Evolutionary conservation across 2,113 vertebrate species (phyloP), one percentile per base, ranked within the genome.

Genomic region (Nycticebus coucang): DNA sequence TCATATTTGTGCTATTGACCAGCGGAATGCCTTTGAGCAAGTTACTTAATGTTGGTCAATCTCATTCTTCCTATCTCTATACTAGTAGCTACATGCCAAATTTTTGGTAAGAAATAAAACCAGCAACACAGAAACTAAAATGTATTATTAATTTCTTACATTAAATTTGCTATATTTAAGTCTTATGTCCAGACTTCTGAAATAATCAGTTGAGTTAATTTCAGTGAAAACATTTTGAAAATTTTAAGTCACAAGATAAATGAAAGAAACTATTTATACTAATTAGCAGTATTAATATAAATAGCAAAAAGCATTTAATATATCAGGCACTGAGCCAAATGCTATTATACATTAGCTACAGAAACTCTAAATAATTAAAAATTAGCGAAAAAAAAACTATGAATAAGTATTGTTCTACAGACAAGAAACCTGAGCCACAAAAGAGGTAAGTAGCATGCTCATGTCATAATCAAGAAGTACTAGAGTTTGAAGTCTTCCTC

Each of bases 161-260:
- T 84, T 35, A 80, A 64, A 80, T 87, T 55, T 81, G 12, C 30
- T 64, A 87, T 72, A 35, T 74, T 92, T 85, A 82, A 71, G 17
- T 92, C 7, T 86, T 66, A 50, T 19, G 26, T 45, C 41, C 37
- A 95, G 30, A 18, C 0, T 87, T 92, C 50, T 81, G 66, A 81
- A 26, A 84, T 77, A 35, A 96, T 66, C 60, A 85, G 5, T 45
- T 96, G 57, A 89, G 9, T 93, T 75, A 66, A 81, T 93, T 93
- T 89, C 19, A 94, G 26, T 86, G 19, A 75, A 94, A 82, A 57
- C 4, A 79, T 82, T 62, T 87, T 87, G 28, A 78, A 92, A 95
- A 83, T 35, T 78, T 0, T 62, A 83, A 83, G 50, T 60, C 62
- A 59, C 15, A 87, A 87, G 62, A 53, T 60, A 94, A 95, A 86